Evolutionary conservation across 1,140 invertebrate species (phyloP), one percentile per base, ranked within the genome.

Genomic region (Zaprionus tsacasi): DNA sequence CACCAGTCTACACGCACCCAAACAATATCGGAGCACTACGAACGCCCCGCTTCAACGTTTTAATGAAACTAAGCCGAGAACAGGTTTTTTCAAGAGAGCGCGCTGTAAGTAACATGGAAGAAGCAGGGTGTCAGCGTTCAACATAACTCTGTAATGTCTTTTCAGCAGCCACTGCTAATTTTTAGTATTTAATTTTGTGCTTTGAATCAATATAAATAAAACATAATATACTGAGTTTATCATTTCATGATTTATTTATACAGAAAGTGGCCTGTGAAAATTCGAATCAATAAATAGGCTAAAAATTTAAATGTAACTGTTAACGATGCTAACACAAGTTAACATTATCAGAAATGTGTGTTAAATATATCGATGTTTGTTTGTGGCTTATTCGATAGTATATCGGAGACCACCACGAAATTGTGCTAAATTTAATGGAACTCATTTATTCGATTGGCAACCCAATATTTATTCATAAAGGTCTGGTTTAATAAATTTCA

Each of bases 61-160:
- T 70, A 65, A 60, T 79, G 55, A 60, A 72, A 79, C 78, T 82
- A 60, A 82, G 59, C 50, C 72, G 52, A 70, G 56, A 81, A 81
- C 79, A 82, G 79, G 79, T 33, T 50, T 50, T 17, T 7, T 17
- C 17, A 25, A 50, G 45, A 50, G 45, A 50, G 45, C 45, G 45
- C 45, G 45, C 17, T 21, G 45, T 21, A 8, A 1, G 21, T 12
- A 21, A 50, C 45, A 50, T 25, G 40, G 40, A 8, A 45, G 40
- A 45, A 45, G 15, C 15, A 15, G n/a, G n/a, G n/a, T n/a, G n/a
- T n/a, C n/a, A n/a, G n/a, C n/a, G n/a, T 15, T 21, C 25, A 50
- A 50, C 45, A 50, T 17, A 21, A 10, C 45, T 11, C 45, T 50
- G 45, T 25, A 25, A 50, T 17, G 17, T 3, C 33, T 4, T 35